Evolutionary conservation across 23 tunicate genomes (phyloP), one percentile per base, ranked within the genome.

Genomic region (Ascidia mentula): DNA sequence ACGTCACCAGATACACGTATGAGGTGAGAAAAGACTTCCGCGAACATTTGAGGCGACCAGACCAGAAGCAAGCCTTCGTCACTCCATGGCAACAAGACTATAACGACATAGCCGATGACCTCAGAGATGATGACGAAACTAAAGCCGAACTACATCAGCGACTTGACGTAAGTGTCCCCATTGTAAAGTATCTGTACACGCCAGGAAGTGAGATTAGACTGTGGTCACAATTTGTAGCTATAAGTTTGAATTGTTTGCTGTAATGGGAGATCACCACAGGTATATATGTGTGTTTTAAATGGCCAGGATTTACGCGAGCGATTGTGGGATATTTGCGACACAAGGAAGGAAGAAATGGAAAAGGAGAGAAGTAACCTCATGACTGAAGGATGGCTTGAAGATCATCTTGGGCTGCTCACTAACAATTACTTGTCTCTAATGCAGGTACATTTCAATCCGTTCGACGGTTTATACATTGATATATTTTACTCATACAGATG

Each of bases 301-400:
- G n/a, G n/a, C 13, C 69, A 88, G 93, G 98, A 93, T 72, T 85
- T 93, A 35, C 82, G 89, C 39, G 98, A 93, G 59, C 79, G 92
- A 37, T 77, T 93, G 71, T 93, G 98, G 98, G 98, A 93, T 60
- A 84, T 93, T 33, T 93, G 98, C 53, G 98, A 93, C 77, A 80
- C 98, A 39, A 84, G 86, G 71, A 93, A 93, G 59, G 98, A 93
- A 65, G 89, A 93, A 80, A 76, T 83, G 40, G 98, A 93, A 71
- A 45, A 38, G 31, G 98, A 88, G 80, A 40, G 93, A 75, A 76
- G 31, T 33, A 85, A 84, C 38, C 72, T 93, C 22, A 84, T 93
- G 79, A 75, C 59, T 0, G 89, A 84, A 60, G 98, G 98, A 18
- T 93, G 98, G 98, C 31, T 93, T 38, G 92, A 93, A 80, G 98